Conservation (phyloP, 2,797 vertebrate genomes). For the Megalops cyprinoides region DNA sequence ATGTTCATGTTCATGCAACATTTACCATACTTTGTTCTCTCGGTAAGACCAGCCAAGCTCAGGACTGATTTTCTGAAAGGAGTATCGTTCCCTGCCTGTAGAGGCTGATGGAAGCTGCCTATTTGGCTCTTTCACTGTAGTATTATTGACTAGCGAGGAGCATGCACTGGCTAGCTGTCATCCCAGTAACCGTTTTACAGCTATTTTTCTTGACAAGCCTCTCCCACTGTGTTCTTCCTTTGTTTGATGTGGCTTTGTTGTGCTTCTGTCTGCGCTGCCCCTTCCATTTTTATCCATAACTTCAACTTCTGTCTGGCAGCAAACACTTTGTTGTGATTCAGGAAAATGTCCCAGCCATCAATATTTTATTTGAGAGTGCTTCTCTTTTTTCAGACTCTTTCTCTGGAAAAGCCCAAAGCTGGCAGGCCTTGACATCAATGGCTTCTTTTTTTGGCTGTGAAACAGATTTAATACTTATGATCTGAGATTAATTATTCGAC, state of each 20-base stretch:
- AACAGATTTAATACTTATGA: slow-evolving; percentile 30
- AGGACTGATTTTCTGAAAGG: too few relatives aligned
- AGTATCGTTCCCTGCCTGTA: background rate
- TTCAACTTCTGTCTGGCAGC: slow-evolving; percentile 46
- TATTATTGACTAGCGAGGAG: background rate
- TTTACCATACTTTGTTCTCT: background rate
- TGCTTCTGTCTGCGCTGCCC: slow-evolving; percentile 22
- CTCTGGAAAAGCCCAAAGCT: slow-evolving; percentile 39
- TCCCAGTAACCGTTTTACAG: background rate
- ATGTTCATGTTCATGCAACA: background rate
- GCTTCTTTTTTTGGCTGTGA: slow-evolving; percentile 47
- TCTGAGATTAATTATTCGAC: slow-evolving; percentile 22
- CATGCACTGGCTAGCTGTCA: background rate
- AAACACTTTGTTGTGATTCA: slow-evolving; percentile 60
- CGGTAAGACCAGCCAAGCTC: background rate
- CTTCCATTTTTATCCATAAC: slow-evolving; percentile 36
- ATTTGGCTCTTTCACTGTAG: background rate
- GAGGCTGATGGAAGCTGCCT: background rate
- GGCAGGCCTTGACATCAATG: slow-evolving; percentile 47
- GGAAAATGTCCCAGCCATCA: slow-evolving; percentile 60
- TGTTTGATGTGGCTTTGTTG: slow-evolving; percentile 28
- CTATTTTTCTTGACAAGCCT: background rate
- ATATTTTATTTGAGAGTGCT: slow-evolving; percentile 69
- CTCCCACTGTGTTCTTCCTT: slow-evolving; percentile 37
- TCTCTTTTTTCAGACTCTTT: slow-evolving; percentile 41